phyloP scores from a whole-genome alignment of 2,113 vertebrate species.

The Entelurus aequoreus region DNA sequence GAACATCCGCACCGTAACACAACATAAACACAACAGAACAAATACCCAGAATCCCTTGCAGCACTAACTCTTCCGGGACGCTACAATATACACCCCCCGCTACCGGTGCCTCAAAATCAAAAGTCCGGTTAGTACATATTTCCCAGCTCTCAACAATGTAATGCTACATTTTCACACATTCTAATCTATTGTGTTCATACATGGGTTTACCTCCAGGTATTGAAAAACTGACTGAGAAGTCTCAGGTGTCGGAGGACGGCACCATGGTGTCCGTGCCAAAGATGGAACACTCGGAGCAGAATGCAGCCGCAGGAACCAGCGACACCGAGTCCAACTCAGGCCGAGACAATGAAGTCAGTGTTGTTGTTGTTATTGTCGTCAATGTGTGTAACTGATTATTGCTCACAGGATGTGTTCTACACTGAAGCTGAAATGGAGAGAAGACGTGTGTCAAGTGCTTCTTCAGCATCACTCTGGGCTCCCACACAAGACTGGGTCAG shows the following conservation, averaged over 20 bases:
- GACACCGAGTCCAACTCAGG: constrained; percentile 72
- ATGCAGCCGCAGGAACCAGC: constrained; percentile 53
- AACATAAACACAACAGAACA: no score
- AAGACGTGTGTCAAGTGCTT: constrained; percentile 78
- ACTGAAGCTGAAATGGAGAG: constrained; percentile 77
- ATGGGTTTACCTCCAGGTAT: constrained; percentile 71
- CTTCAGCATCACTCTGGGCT: constrained; percentile 79
- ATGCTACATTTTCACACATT: no score
- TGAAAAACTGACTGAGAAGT: constrained; percentile 96
- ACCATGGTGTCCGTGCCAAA: constrained; percentile 85
- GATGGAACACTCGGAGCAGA: constrained; percentile 65
- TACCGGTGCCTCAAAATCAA: no score
- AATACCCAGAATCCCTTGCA: no score
- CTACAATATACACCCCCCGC: no score
- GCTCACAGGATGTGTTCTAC: constrained; percentile 80
- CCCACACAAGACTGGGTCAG: constrained; percentile 93
- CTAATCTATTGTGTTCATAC: neutral
- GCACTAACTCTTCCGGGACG: no score
- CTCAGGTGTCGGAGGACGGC: constrained; percentile 95
- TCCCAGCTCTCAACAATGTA: no score
- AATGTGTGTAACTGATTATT: neutral
- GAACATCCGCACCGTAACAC: no score
- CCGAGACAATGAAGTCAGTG: constrained; percentile 72
- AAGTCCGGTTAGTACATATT: no score
- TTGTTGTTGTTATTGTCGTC: neutral